Percentiles rank a stretch among this genome's conserved stretches.
Evolutionary conservation across 1,140 invertebrate genomes (phyloP).

Genomic region (Halictus rubicundus): DNA sequence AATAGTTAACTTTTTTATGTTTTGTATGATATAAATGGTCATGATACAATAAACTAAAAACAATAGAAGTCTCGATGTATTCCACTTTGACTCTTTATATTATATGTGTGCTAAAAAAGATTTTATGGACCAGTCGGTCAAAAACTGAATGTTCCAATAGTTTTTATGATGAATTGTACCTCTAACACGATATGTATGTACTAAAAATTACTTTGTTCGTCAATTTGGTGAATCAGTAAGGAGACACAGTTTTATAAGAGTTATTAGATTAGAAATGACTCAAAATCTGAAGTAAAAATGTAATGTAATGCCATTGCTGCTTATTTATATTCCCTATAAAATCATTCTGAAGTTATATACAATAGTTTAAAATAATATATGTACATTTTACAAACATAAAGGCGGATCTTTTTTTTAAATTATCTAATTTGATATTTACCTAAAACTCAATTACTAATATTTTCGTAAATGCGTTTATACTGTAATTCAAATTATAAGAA

Average conservation of each 20-base stretch:
- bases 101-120: constrained; percentile 18
- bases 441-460: constrained; percentile 23
- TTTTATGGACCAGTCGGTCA: constrained; percentile 29
- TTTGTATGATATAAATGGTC: constrained; percentile 33
- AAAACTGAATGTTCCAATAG: constrained; percentile 46
- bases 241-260: constrained; percentile 52
- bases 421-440: neutral
- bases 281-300: constrained; percentile 35
- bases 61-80: constrained; percentile 42
- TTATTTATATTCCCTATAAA: constrained; percentile 23
- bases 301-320: constrained; percentile 12
- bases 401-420: constrained; percentile 22
- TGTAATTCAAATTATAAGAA: neutral
- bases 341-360: constrained; percentile 39
- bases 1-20: constrained; percentile 39
- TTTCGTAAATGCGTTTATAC: neutral
- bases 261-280: constrained; percentile 49
- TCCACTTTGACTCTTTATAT: constrained; percentile 27
- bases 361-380: constrained; percentile 38
- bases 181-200: constrained; percentile 75
- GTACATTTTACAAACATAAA: constrained; percentile 46
- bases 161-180: constrained; percentile 63
- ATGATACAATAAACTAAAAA: constrained; percentile 41
- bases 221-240: constrained; percentile 45
- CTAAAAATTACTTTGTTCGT: constrained; percentile 73